Base-by-base conservation (phyloP, 2,888 invertebrate species). In the Leptopilina myrica region DNA sequence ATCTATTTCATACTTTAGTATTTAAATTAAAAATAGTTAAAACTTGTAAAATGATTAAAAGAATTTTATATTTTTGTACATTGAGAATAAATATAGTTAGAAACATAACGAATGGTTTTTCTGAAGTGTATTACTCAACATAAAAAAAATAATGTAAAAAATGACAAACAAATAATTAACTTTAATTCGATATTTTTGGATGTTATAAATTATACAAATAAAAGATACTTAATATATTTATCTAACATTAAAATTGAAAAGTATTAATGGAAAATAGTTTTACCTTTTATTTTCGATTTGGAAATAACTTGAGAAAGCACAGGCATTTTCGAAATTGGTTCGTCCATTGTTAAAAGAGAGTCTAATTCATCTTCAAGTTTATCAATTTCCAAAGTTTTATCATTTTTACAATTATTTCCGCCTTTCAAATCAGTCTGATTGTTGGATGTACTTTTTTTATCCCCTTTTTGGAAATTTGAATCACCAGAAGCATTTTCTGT, bases 291-390 rank as follows among this genome's bases (percentile, higher is more conserved):
- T 77, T 69, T 64, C 11, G 56, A 56, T 1, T 5, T 3, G 43
- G 49, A 15, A 64, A 46, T 49, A 12, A 64, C 62, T 62, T 53
- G 9, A 9, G 62, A 59, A 66, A 15, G 14, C 12, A 53, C 76
- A 12, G 76, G 67, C 0, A 83, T 80, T 77, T 76, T 80, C 20
- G 80, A 80, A 53, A 86, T 80, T 0, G 88, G 88, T 82, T 88
- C 88, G 77, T 87, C 86, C 12, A 91, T 81, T 0, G 89, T 89
- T 40, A 91, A 78, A 14, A 91, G 82, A 79, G 89, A 87, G 43
- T 91, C 90, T 76, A 91, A 82, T 73, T 90, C 90, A 14, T 89
- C 86, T n/a, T 88, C 85, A 0, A 82, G 64, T 9, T 81, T 76
- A 8, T 80, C 78, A 11, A 59, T 40, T 76, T 66, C 76, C 14